phyloP scores from a whole-genome alignment of 2,113 vertebrate genomes.

The Gymnarchus niloticus region DNA sequence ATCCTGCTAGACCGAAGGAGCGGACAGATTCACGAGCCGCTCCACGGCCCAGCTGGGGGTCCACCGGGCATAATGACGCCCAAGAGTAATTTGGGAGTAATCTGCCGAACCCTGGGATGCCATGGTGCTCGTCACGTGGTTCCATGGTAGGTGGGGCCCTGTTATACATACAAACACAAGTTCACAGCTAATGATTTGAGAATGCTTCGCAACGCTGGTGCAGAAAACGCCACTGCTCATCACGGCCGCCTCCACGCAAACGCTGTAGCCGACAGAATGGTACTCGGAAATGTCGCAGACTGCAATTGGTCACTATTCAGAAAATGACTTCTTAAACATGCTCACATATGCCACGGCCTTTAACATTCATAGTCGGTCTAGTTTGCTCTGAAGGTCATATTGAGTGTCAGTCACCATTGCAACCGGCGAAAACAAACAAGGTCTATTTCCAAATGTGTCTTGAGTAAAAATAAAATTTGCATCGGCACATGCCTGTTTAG shows the following conservation, averaged over 20 bases:
- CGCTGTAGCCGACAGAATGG: neutral
- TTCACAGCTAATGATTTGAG: neutral
- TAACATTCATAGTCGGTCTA: neutral
- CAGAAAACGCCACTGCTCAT: neutral
- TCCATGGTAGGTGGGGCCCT: neutral
- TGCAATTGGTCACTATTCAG: neutral
- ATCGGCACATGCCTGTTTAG: slow-evolving; percentile 27
- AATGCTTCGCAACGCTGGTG: neutral
- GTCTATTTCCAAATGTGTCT: slow-evolving; percentile 33
- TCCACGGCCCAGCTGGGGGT: neutral
- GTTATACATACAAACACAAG: neutral
- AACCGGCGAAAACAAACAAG: slow-evolving; percentile 41
- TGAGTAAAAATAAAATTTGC: slow-evolving; percentile 35
- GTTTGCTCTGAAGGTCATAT: slow-evolving; percentile 25
- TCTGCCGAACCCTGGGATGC: neutral
- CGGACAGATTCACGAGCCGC: neutral
- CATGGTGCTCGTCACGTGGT: neutral
- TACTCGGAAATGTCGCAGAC: neutral
- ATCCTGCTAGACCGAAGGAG: neutral
- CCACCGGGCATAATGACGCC: neutral
- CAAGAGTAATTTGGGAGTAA: neutral
- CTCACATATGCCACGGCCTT: neutral
- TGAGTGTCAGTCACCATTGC: slow-evolving; percentile 38
- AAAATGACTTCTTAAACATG: neutral
- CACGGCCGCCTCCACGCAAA: neutral